Evolutionary conservation across 2,888 invertebrate species (phyloP), one percentile per base, ranked within the genome.

Genomic region (Zaprionus obscuricornis): DNA sequence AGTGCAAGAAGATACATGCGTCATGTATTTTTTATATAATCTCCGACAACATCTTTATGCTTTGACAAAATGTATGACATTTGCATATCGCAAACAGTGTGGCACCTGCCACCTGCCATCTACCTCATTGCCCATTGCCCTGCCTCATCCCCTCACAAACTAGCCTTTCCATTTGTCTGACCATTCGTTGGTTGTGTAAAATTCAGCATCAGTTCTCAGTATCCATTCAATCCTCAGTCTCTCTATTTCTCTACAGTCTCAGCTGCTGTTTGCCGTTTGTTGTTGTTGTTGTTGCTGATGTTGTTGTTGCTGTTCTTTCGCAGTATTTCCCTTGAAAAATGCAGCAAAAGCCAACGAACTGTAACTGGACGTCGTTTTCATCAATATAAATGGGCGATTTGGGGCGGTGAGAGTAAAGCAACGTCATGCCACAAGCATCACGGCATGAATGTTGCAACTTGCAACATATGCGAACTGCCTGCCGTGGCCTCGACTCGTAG

Each of bases 311-410:
- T 66, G 71, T 62, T 56, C 63, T 50, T 59, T 72, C 55, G 52
- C 46, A 42, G 47, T 54, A 63, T 64, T 73, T 77, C 67, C 68
- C 74, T 76, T 76, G 76, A 74, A 79, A 79, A 78, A 77, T 72
- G 82, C 69, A 62, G 63, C 60, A 66, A 62, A 81, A 78, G 82
- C 76, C 79, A 79, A 79, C 79, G 79, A 79, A 79, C 79, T 79
- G 79, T 79, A 78, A 79, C 79, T 79, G 79, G 82, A 79, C 79
- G 78, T 82, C 82, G 76, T 79, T 79, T 81, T 74, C 79, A 79
- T 79, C 82, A 79, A 82, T 82, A 79, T 82, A 76, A 82, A 76
- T 78, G 78, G 73, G 58, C 62, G 73, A 77, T 64, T 66, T 66
- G 56, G 74, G 31, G 64, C 57, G 67, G 70, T 58, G 55, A 45